phyloP scores from a whole-genome alignment of 2,888 invertebrate species.

The Chrysotoxum bicinctum region DNA sequence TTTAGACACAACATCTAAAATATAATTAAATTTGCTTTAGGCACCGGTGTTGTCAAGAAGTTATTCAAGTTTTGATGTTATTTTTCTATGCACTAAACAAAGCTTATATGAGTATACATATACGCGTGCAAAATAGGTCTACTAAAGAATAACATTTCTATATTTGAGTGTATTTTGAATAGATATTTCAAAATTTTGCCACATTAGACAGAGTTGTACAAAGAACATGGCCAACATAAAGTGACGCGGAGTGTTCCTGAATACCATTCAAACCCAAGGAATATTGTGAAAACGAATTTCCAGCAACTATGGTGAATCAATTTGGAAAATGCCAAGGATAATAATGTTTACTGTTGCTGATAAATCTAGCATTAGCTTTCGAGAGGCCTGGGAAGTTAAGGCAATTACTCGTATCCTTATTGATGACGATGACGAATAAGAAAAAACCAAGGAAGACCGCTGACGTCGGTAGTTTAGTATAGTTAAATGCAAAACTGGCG shows the following conservation, averaged over 20 bases:
- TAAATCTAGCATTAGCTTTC: slow-evolving; percentile 45
- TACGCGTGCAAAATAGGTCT: too few relatives aligned
- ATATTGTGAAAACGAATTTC: slow-evolving; percentile 27
- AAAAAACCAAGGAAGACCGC: background rate
- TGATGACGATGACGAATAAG: slow-evolving; percentile 36
- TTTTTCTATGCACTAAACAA: too few relatives aligned
- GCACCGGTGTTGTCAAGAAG: too few relatives aligned
- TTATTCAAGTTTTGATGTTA: too few relatives aligned
- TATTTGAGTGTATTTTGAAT: too few relatives aligned
- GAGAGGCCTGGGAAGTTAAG: slow-evolving; percentile 29
- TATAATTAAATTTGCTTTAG: too few relatives aligned
- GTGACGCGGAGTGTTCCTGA: background rate
- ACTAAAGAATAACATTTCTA: too few relatives aligned
- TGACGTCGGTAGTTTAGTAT: background rate
- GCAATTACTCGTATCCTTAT: slow-evolving; percentile 55
- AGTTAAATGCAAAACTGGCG: background rate
- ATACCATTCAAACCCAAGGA: background rate
- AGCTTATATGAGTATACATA: too few relatives aligned
- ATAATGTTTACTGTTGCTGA: slow-evolving; percentile 40
- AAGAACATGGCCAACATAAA: background rate
- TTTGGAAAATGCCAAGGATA: slow-evolving; percentile 38
- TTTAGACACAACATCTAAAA: too few relatives aligned
- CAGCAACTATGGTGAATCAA: slow-evolving; percentile 49
- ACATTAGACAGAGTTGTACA: too few relatives aligned
- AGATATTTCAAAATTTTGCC: too few relatives aligned